Evolutionary conservation across 2,113 vertebrate species (phyloP).

Genomic region (Pygathrix nemaeus): DNA sequence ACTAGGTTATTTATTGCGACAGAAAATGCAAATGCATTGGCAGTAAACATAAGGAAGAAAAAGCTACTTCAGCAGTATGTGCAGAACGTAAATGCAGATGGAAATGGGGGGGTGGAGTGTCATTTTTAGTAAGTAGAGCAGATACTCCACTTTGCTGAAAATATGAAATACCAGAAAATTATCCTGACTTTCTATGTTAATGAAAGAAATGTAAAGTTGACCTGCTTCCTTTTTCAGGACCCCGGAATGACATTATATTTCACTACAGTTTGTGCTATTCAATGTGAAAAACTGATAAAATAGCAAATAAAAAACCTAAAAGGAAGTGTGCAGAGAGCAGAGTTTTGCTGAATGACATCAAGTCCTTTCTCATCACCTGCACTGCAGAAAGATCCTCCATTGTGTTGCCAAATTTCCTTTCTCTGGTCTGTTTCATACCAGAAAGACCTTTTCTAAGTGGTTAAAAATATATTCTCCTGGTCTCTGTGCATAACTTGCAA

Average conservation of each 20-base stretch:
- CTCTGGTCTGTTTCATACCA: background rate
- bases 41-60: conserved; percentile 67
- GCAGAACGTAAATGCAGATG: conserved; percentile 62
- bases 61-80: conserved; percentile 64
- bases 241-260: conserved; percentile 50
- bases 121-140: conserved; percentile 73
- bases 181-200: conserved; percentile 49
- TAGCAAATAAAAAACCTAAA: background rate
- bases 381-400: background rate
- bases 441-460: background rate
- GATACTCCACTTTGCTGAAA: conserved; percentile 68
- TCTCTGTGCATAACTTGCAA: background rate
- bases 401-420: background rate
- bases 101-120: conserved; percentile 24
- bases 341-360: background rate
- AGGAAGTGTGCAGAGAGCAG: background rate
- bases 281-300: background rate
- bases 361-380: background rate
- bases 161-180: conserved; percentile 52
- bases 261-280: background rate
- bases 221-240: conserved; percentile 70
- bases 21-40: conserved; percentile 72
- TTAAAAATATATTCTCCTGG: background rate
- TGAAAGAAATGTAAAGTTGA: conserved; percentile 75
- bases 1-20: conserved; percentile 70